phyloP scores from a whole-genome alignment of 2,113 vertebrate genomes.

The Gymnarchus niloticus region DNA sequence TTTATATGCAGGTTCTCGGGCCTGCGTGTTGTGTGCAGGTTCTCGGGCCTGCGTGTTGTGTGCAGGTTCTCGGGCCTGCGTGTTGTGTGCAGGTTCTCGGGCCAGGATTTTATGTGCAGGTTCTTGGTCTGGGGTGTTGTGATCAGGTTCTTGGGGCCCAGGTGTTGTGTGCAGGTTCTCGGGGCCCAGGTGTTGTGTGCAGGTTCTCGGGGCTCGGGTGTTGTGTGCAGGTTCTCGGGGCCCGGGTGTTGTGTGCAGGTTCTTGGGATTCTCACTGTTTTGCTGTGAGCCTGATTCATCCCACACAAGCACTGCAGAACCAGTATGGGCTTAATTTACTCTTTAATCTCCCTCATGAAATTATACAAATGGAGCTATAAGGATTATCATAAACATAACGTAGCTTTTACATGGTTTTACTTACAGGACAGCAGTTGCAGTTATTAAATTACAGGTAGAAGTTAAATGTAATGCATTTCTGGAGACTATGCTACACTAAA shows the following conservation, averaged over 20 bases:
- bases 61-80: neutral
- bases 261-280: neutral
- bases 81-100: neutral
- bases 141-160: neutral
- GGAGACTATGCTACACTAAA: no score
- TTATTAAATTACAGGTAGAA: slow-evolving; percentile 26
- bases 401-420: slow-evolving; percentile 30
- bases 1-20: no score
- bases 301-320: slow-evolving; percentile 26
- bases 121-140: neutral
- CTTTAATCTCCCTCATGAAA: slow-evolving; percentile 34
- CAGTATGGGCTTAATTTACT: slow-evolving; percentile 41
- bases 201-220: neutral
- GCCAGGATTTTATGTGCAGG: no score
- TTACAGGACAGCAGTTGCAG: slow-evolving; percentile 10
- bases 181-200: no score
- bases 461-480: neutral
- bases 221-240: neutral
- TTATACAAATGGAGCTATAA: slow-evolving; percentile 38
- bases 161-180: no score
- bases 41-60: neutral
- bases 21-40: neutral
- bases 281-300: neutral
- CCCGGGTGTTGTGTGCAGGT: neutral
- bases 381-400: slow-evolving; percentile 39